Conservation (phyloP, 2,797 vertebrate genomes). For the Kryptolebias ocellatus region DNA sequence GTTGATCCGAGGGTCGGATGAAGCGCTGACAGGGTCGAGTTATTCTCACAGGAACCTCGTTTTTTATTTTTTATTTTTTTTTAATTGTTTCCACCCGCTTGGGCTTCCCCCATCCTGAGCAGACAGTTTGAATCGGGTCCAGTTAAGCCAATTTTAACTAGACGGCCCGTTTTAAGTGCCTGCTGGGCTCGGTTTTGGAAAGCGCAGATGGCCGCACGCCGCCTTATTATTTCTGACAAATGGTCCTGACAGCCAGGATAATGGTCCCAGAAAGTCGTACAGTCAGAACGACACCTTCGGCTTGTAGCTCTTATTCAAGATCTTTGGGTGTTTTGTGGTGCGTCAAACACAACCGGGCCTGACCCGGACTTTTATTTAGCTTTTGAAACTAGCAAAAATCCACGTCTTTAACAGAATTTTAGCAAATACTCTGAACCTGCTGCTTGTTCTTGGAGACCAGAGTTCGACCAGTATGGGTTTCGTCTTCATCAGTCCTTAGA, state of each 20-base stretch:
- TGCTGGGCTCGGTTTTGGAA: not conserved
- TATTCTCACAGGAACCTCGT: constrained; percentile 49
- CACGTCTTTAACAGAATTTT: no score
- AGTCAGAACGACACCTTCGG: not conserved
- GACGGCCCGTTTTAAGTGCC: constrained; percentile 1
- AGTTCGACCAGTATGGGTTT: no score
- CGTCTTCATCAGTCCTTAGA: no score
- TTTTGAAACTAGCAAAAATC: no score
- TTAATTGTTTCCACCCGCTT: constrained; percentile 5
- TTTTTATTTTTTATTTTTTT: constrained; percentile 6
- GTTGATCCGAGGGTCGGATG: constrained; percentile 31
- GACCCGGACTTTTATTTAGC: no score
- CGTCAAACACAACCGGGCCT: no score
- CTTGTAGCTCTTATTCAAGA: not conserved
- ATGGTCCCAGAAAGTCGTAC: not conserved
- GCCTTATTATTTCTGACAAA: not conserved
- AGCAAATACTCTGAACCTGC: no score
- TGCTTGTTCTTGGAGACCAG: no score
- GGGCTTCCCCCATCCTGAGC: constrained; percentile 2
- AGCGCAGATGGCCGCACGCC: constrained; percentile 1
- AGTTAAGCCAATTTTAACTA: constrained; percentile 29
- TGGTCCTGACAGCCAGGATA: not conserved
- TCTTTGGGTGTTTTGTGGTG: not conserved
- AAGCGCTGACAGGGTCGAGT: constrained; percentile 55
- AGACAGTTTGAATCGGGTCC: constrained; percentile 24